Conservation (phyloP, 1,140 invertebrate genomes). For the Cydia splendana region DNA sequence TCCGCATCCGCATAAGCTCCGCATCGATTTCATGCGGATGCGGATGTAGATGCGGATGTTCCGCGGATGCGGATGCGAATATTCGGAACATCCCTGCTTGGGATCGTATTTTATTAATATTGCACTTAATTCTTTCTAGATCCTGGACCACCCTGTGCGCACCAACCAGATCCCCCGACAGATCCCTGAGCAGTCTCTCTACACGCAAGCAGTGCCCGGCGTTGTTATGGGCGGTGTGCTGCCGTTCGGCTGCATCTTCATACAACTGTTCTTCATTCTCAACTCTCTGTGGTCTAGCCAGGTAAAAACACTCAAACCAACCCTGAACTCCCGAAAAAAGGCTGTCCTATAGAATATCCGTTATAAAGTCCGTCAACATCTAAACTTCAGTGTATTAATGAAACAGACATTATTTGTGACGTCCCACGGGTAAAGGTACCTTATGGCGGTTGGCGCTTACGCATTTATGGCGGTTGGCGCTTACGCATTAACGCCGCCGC, state of each 20-base stretch:
- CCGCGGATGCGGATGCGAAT: too few relatives aligned
- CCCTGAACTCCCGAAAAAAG: too few relatives aligned
- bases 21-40: too few relatives aligned
- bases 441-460: too few relatives aligned
- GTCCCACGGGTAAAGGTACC: too few relatives aligned
- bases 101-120: background rate
- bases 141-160: slow-evolving; percentile 96
- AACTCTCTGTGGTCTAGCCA: slow-evolving; percentile 99
- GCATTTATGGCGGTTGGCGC: too few relatives aligned
- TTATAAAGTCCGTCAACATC: background rate
- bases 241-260: slow-evolving; percentile 99
- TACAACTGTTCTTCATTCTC: slow-evolving; percentile 99
- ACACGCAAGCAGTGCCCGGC: slow-evolving; percentile 95
- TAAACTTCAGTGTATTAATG: too few relatives aligned
- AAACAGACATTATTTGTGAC: too few relatives aligned
- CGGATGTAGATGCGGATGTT: too few relatives aligned
- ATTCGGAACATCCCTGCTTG: too few relatives aligned
- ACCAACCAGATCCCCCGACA: slow-evolving; percentile 99
- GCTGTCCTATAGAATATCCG: background rate
- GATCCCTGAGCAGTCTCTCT: slow-evolving; percentile 98
- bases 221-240: slow-evolving; percentile 99
- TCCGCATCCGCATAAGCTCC: too few relatives aligned
- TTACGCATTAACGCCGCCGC: too few relatives aligned
- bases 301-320: slow-evolving; percentile 45
- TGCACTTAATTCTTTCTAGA: slow-evolving; percentile 74